Conservation (phyloP, 2,797 vertebrate species). For the Chrysocyon brachyurus region DNA sequence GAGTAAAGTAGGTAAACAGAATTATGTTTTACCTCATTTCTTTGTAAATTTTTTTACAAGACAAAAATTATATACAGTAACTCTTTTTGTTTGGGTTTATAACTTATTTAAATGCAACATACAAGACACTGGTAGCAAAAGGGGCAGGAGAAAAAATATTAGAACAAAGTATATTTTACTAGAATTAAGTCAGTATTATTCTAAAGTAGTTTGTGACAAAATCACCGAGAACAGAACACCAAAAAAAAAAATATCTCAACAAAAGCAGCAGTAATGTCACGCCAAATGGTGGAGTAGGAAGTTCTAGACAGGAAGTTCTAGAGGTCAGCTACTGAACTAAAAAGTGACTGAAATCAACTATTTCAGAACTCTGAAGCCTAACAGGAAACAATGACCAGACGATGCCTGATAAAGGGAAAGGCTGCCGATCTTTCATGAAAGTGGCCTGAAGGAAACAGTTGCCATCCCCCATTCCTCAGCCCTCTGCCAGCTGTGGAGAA, state of each 20-base stretch:
- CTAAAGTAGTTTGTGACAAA: background rate
- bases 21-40: background rate
- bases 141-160: background rate
- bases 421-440: background rate
- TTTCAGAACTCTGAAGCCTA: background rate
- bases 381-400: background rate
- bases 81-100: background rate
- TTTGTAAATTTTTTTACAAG: constrained; percentile 4
- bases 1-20: background rate
- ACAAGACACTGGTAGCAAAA: background rate
- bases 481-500: background rate
- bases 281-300: background rate
- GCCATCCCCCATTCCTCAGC: background rate
- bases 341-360: background rate
- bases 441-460: background rate
- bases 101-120: constrained; percentile 36
- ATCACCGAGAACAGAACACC: background rate
- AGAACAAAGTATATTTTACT: background rate
- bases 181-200: background rate
- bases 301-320: background rate
- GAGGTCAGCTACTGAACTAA: background rate
- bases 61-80: background rate
- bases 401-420: background rate
- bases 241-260: background rate
- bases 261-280: background rate